phyloP scores from a whole-genome alignment of 1,140 invertebrate species.

The Dendrolimus kikuchii region DNA sequence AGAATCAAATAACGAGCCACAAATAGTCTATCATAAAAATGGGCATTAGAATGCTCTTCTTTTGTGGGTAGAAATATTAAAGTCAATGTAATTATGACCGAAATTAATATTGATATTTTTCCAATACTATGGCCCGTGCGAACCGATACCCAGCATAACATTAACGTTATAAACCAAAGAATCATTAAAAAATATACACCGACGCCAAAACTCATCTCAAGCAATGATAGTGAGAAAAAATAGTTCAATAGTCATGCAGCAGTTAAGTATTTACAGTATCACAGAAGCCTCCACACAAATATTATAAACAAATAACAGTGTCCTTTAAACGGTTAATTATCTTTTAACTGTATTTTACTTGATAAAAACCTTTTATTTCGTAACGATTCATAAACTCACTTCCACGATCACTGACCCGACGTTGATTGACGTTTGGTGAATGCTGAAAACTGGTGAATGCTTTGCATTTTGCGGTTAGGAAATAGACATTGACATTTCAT shows the following conservation, averaged over 20 bases:
- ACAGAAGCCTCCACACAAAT: constrained; percentile 17
- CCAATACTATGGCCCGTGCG: constrained; percentile 57
- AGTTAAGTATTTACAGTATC: constrained; percentile 13
- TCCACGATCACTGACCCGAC: background rate
- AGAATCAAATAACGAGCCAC: constrained; percentile 44
- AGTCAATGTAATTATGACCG: constrained; percentile 43
- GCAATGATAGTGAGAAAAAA: constrained; percentile 14
- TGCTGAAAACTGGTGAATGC: too few relatives aligned
- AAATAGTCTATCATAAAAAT: constrained; percentile 58
- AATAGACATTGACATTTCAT: too few relatives aligned
- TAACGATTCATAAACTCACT: constrained; percentile 9
- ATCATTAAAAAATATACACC: constrained; percentile 56
- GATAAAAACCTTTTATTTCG: constrained; percentile 18
- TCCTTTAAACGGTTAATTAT: constrained; percentile 12
- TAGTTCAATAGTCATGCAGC: constrained; percentile 21
- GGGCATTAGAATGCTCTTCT: constrained; percentile 26
- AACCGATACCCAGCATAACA: constrained; percentile 56
- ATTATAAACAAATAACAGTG: constrained; percentile 5
- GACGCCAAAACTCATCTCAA: constrained; percentile 46
- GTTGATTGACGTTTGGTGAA: too few relatives aligned
- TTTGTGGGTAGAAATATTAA: constrained; percentile 48
- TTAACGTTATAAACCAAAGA: constrained; percentile 48
- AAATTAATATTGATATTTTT: constrained; percentile 39
- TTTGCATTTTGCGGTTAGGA: too few relatives aligned
- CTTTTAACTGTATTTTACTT: constrained; percentile 13